Evolutionary conservation across 1,140 invertebrate species (phyloP), one percentile per base, ranked within the genome.

Genomic region (Drosophila quadrilineata): DNA sequence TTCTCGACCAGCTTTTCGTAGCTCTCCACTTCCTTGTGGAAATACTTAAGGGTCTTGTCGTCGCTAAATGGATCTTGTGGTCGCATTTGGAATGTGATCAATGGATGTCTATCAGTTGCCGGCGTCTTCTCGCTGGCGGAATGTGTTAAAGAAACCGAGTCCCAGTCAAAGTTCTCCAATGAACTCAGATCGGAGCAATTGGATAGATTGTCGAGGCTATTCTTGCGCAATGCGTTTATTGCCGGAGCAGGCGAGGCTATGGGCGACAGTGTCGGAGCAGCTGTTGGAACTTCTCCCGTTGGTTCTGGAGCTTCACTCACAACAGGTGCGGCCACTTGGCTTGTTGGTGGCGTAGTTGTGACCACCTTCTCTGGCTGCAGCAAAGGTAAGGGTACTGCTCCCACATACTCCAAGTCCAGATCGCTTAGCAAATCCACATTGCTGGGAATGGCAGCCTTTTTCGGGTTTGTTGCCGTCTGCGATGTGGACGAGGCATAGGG

Each of bases 1-100:
- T 93, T 93, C 60, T 97, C 96, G 0, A 97, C 94, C 69, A 95
- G 92, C 79, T 96, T 96, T 70, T 97, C 95, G 75, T 96, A 94
- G 82, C 94, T 95, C 66, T 98, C 96, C 0, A 97, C 94, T 84
- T 98, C 96, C 49, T 93, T 93, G 3, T 94, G 92, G 85, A 98
- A 97, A 69, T 94, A 94, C 65, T 95, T 93, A 10, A 97, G 89
- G 0, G 93, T 90, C 65, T 93, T 92, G 0, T 93, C 92, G 88
- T 97, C 95, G 3, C 92, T 92, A 17, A 96, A 93, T 0, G 96
- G 92, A 89, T 97, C 95, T 50, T 90, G 87, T 59, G 90, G 89
- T 9, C 90, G 88, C n/a, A 91, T 89, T 70, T 90, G 76, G 59
- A 91, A 90, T 72, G 90, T 89, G 4, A 89, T 63, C 9, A 49